These are phyloP conservation scores for Xestia rhomboidea DNA, from an alignment of 2,888 invertebrate genomes.

Conservation along the genomic window DNA sequence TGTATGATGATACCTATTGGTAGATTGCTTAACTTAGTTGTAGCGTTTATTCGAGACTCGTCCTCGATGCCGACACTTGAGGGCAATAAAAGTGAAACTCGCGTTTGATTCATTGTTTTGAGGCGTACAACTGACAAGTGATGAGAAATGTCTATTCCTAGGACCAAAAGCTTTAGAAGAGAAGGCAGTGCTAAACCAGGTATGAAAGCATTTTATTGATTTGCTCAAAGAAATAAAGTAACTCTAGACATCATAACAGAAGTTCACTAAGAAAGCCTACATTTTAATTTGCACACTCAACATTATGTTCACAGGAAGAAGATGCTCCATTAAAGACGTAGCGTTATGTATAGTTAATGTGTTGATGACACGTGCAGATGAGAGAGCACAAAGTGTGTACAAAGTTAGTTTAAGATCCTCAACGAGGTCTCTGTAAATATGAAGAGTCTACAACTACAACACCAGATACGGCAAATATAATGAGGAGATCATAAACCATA, in stretches of 20 bases:
- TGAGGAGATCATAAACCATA: too few species aligned
- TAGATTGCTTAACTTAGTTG: too few species aligned
- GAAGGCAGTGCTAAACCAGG: neutral
- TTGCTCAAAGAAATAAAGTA: neutral
- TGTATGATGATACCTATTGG: too few species aligned
- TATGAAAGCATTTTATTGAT: too few species aligned
- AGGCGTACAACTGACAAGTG: too few species aligned
- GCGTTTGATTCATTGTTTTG: too few species aligned
- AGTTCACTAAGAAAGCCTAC: neutral
- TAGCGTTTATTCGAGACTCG: too few species aligned
- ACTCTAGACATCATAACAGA: neutral
- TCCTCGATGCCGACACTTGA: too few species aligned
- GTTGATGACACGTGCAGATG: neutral
- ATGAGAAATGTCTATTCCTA: too few species aligned
- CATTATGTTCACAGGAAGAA: neutral
- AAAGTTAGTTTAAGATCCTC: neutral
- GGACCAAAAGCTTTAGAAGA: too few species aligned
- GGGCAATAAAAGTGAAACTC: too few species aligned
- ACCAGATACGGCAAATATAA: slow-evolving; percentile 29
- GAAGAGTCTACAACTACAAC: slow-evolving; percentile 3
- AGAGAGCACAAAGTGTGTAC: neutral
- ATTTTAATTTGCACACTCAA: neutral
- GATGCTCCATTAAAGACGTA: neutral
- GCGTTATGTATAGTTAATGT: neutral
- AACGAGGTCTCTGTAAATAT: neutral